These are phyloP conservation scores for Drosophila sproati DNA, from an alignment of 1,140 invertebrate genomes.

Conservation along the genomic window DNA sequence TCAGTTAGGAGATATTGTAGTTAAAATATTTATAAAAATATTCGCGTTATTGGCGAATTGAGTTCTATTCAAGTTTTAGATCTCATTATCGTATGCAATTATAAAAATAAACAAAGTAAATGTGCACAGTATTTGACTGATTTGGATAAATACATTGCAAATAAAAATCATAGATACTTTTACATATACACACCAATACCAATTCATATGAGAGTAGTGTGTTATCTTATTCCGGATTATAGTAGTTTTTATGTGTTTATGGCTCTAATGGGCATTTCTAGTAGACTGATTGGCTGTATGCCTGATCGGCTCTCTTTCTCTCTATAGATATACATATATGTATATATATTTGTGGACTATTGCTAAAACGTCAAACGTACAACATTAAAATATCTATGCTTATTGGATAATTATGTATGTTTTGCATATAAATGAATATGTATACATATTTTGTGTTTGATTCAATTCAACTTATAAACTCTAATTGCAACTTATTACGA, in stretches of 20 bases:
- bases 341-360: slow-evolving; percentile 28
- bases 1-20: slow-evolving; percentile 44
- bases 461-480: slow-evolving; percentile 46
- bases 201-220: slow-evolving; percentile 13
- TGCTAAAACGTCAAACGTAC: slow-evolving; percentile 73
- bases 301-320: slow-evolving; percentile 17
- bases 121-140: slow-evolving; percentile 37
- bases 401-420: slow-evolving; percentile 20
- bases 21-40: slow-evolving; percentile 70
- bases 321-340: too few relatives aligned
- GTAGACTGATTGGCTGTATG: slow-evolving; percentile 50
- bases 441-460: slow-evolving; percentile 36
- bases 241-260: slow-evolving; percentile 22
- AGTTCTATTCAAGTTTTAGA: slow-evolving; percentile 38
- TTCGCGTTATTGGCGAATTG: slow-evolving; percentile 41
- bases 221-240: slow-evolving; percentile 14
- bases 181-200: slow-evolving; percentile 21
- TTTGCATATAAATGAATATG: slow-evolving; percentile 30
- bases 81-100: slow-evolving; percentile 17
- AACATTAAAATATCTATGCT: slow-evolving; percentile 68
- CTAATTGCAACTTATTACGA: slow-evolving; percentile 67
- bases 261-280: slow-evolving; percentile 34
- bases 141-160: slow-evolving; percentile 15
- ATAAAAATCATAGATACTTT: slow-evolving; percentile 23
- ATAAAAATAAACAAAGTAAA: slow-evolving; percentile 21